These are phyloP conservation scores for Crenichthys baileyi DNA, from an alignment of 2,797 vertebrate genomes.

Conservation along the genomic window DNA sequence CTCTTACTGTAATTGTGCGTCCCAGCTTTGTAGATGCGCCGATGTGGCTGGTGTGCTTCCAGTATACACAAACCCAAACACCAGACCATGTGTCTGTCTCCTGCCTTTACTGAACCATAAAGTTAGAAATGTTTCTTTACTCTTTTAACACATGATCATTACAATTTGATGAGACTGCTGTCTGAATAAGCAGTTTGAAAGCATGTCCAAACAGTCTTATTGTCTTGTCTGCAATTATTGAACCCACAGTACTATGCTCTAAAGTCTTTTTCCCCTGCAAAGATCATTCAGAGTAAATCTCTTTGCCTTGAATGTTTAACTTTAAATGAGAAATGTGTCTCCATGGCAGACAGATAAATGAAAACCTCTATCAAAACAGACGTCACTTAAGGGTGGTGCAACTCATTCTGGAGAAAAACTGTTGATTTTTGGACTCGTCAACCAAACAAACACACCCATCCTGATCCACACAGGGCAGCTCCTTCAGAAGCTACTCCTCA, in stretches of 20 bases:
- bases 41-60: slow-evolving; percentile 67
- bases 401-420: slow-evolving; percentile 3
- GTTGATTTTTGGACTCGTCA: slow-evolving; percentile 3
- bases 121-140: slow-evolving; percentile 74
- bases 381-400: background rate
- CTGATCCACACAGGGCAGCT: slow-evolving; percentile 1
- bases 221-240: slow-evolving; percentile 72
- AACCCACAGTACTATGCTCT: slow-evolving; percentile 56
- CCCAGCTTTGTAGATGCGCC: slow-evolving; percentile 46
- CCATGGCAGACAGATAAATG: slow-evolving; percentile 5
- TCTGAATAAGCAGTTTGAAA: slow-evolving; percentile 74
- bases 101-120: slow-evolving; percentile 68
- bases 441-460: slow-evolving; percentile 9
- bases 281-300: slow-evolving; percentile 4
- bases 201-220: slow-evolving; percentile 71
- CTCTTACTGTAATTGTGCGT: slow-evolving; percentile 67
- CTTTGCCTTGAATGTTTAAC: background rate
- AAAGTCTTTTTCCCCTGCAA: slow-evolving; percentile 13
- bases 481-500: slow-evolving; percentile 4
- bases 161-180: slow-evolving; percentile 73
- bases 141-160: slow-evolving; percentile 76
- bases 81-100: slow-evolving; percentile 58
- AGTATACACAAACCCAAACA: slow-evolving; percentile 72
- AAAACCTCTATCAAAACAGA: slow-evolving; percentile 9
- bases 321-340: background rate